phyloP scores from a whole-genome alignment of 2,113 vertebrate genomes.

The Oplegnathus fasciatus region DNA sequence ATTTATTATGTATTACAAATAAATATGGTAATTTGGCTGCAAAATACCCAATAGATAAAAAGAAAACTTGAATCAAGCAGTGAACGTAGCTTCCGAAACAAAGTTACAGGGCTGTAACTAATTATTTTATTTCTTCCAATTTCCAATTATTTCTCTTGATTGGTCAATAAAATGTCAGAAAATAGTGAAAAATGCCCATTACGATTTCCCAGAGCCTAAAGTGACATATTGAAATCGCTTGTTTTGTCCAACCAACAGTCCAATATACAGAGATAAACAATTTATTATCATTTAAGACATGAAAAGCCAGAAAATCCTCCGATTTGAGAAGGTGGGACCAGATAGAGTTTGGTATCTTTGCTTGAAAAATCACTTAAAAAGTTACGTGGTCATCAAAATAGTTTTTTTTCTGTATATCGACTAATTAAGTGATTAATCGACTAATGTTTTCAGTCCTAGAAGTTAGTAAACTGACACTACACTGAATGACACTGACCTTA shows the following conservation, averaged over 20 bases:
- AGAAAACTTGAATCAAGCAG: background rate
- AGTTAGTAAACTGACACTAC: background rate
- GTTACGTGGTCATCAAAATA: background rate
- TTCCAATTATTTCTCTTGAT: background rate
- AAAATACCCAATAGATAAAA: background rate
- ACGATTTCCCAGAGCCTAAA: background rate
- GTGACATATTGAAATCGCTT: background rate
- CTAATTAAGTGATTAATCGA: background rate
- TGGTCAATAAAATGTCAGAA: background rate
- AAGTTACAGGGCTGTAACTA: background rate
- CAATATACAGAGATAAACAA: background rate
- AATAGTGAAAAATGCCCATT: background rate
- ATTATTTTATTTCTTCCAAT: background rate
- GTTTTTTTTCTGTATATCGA: background rate
- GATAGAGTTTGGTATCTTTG: background rate
- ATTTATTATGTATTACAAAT: background rate
- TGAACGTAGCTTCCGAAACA: background rate
- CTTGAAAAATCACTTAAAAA: background rate
- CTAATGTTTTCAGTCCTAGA: background rate
- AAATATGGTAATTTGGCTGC: background rate
- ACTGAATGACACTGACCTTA: constrained; percentile 71
- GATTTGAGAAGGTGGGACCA: background rate
- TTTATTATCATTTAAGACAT: background rate
- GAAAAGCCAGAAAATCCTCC: background rate
- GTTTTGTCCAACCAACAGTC: background rate